Conservation (phyloP, 2,888 invertebrate genomes). For the Acleris emargana region DNA sequence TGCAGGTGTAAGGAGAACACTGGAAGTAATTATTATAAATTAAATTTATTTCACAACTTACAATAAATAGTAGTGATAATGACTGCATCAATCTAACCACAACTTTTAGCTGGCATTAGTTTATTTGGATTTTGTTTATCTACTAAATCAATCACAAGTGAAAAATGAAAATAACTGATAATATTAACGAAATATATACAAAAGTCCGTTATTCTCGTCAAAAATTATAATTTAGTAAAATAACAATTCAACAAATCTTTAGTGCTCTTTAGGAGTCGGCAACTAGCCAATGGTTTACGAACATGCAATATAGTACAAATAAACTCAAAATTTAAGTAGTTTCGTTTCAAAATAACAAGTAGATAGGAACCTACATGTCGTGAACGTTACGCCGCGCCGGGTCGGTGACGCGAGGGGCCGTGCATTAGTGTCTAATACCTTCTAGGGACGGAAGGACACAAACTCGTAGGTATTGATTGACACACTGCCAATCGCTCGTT, state of each 20-base stretch:
- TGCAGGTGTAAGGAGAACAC: slow-evolving; percentile 27
- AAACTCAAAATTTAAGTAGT: not conserved
- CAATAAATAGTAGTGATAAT: slow-evolving; percentile 75
- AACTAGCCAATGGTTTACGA: not conserved
- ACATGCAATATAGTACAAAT: slow-evolving; percentile 12
- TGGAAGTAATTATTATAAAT: slow-evolving; percentile 64
- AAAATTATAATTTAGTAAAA: slow-evolving; percentile 33
- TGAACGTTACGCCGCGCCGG: slow-evolving; percentile 17
- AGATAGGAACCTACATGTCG: slow-evolving; percentile 5
- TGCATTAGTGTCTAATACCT: slow-evolving; percentile 44
- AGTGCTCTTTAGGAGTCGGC: not conserved
- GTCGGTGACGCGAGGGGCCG: slow-evolving; percentile 18
- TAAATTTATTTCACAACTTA: slow-evolving; percentile 82
- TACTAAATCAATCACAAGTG: slow-evolving; percentile 76
- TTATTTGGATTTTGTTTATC: slow-evolving; percentile 76
- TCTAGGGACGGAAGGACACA: slow-evolving; percentile 75
- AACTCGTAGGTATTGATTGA: slow-evolving; percentile 50
- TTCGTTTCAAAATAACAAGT: slow-evolving; percentile 18
- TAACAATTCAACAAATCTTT: slow-evolving; percentile 31
- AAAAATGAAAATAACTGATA: slow-evolving; percentile 55
- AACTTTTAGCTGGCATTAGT: slow-evolving; percentile 82
- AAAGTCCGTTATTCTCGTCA: slow-evolving; percentile 44
- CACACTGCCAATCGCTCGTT: slow-evolving; percentile 45
- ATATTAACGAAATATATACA: slow-evolving; percentile 63
- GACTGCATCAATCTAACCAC: slow-evolving; percentile 79